Evolutionary conservation across 2,113 vertebrate genomes (phyloP).

Genomic region (Rhipidura dahli): DNA sequence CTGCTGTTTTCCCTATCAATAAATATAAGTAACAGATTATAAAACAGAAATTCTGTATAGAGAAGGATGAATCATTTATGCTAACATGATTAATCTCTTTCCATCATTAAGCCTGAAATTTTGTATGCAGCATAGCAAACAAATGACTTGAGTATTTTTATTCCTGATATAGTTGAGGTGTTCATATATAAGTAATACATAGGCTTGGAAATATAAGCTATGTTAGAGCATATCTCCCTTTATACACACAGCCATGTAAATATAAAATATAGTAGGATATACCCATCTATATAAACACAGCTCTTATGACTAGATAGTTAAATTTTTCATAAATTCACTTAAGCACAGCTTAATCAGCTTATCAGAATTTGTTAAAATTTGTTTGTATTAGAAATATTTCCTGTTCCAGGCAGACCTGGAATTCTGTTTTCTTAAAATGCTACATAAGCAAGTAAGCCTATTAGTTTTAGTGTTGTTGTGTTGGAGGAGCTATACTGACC

Average conservation of each 20-base stretch:
- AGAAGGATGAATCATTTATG: constrained; percentile 22
- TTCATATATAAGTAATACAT: neutral
- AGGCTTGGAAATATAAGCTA: neutral
- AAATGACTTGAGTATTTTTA: neutral
- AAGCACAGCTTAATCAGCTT: neutral
- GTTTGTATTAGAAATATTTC: neutral
- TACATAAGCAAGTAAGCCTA: neutral
- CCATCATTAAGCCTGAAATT: neutral
- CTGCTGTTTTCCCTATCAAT: constrained; percentile 60
- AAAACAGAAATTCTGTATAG: neutral
- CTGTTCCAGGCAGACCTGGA: neutral
- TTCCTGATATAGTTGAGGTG: neutral
- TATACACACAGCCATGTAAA: neutral
- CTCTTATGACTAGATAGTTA: neutral
- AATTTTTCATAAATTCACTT: neutral
- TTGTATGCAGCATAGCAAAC: neutral
- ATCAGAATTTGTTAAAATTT: neutral
- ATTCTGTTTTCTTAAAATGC: neutral
- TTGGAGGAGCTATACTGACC: neutral
- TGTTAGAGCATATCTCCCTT: neutral
- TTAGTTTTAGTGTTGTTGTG: neutral
- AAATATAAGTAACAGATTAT: constrained; percentile 49
- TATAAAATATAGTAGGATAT: neutral
- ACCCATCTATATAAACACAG: neutral
- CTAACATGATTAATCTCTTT: neutral